Percentiles rank a stretch among this genome's conserved stretches.
These are phyloP conservation scores for Siphonodentalium dalli DNA, from an alignment of 2,888 invertebrate species.

Conservation along the genomic window DNA sequence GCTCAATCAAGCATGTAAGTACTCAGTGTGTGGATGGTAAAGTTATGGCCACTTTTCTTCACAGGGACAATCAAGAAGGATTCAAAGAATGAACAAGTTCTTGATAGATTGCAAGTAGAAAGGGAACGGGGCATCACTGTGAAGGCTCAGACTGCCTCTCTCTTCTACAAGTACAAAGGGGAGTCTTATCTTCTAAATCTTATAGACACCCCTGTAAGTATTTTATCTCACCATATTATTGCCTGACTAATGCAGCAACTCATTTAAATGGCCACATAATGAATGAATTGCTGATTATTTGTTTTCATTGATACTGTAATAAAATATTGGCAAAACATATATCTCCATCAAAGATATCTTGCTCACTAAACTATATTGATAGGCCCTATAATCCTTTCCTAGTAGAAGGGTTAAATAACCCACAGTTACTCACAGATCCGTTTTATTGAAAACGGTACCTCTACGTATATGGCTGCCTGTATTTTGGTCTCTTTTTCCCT, in stretches of 20 bases:
- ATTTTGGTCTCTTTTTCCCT: no score
- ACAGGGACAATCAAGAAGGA: constrained; percentile 64
- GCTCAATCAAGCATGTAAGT: no score
- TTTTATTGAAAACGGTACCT: no score
- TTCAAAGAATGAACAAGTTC: constrained; percentile 64
- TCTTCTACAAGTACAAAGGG: constrained; percentile 73
- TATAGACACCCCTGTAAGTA: constrained; percentile 85
- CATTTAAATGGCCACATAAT: not conserved
- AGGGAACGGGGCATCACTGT: constrained; percentile 97
- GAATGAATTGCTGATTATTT: not conserved
- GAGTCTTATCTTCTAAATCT: constrained; percentile 83
- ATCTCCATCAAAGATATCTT: no score
- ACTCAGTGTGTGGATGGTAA: no score
- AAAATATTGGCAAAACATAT: no score
- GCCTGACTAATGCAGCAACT: not conserved
- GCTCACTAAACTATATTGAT: no score
- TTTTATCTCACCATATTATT: not conserved
- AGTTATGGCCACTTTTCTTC: constrained; percentile 6
- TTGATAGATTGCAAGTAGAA: constrained; percentile 78
- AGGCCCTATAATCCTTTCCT: no score
- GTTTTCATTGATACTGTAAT: not conserved
- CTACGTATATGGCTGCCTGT: no score
- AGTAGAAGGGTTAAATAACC: no score
- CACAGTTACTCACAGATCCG: no score
- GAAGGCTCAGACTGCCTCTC: constrained; percentile 93